A percentile compares a stretch with the other conserved stretches of the same genome.
Conservation (phyloP, 2,888 invertebrate species). For the Drepana falcataria region DNA sequence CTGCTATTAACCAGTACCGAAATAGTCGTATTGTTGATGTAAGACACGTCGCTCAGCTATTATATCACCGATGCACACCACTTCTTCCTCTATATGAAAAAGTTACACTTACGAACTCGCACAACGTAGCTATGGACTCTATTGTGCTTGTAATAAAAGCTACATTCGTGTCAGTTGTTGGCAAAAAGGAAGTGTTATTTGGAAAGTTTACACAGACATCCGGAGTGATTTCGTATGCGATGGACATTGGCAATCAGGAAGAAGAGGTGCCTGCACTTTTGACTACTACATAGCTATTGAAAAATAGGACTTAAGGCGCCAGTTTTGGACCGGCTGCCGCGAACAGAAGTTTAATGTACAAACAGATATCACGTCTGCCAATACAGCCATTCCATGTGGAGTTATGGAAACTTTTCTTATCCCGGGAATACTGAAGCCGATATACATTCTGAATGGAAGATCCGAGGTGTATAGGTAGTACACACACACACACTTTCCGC, state of each 20-base stretch:
- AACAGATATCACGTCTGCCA: too few species aligned
- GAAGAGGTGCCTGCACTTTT: constrained; percentile 32
- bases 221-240: constrained; percentile 32
- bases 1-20: constrained; percentile 23
- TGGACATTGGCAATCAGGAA: constrained; percentile 32
- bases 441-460: too few species aligned
- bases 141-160: constrained; percentile 4
- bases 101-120: constrained; percentile 7
- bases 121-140: constrained; percentile 2
- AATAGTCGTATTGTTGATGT: constrained; percentile 22
- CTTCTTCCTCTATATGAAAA: constrained; percentile 34
- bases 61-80: constrained; percentile 33
- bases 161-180: constrained; percentile 1
- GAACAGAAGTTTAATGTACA: background rate
- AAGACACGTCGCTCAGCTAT: constrained; percentile 25
- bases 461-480: too few species aligned
- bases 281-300: constrained; percentile 8
- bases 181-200: constrained; percentile 12
- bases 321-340: background rate
- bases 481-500: too few species aligned
- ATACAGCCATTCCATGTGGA: too few species aligned
- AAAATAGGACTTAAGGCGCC: background rate
- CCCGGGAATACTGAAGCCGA: too few species aligned
- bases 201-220: constrained; percentile 35
- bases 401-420: too few species aligned